Evolutionary conservation across 2,888 invertebrate genomes (phyloP).

Genomic region (Chesias legatella): DNA sequence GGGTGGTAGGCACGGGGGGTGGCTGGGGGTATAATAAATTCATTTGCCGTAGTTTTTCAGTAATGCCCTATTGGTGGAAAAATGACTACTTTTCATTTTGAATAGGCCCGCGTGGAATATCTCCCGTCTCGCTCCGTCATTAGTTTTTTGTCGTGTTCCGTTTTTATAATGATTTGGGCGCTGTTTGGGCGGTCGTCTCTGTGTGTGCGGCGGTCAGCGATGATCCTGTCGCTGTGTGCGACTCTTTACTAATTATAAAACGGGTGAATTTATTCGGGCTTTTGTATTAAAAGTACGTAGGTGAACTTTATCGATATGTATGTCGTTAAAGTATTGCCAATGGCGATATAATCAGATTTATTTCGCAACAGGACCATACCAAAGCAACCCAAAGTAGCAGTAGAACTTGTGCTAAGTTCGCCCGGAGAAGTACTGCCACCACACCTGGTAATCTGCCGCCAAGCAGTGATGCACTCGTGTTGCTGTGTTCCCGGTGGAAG

Average conservation of each 20-base stretch:
- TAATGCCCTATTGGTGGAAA: constrained; percentile 78
- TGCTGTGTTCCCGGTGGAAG: too few relatives aligned
- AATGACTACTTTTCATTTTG: constrained; percentile 73
- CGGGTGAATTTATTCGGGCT: constrained; percentile 10
- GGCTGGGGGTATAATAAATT: constrained; percentile 66
- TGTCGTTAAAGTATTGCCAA: too few relatives aligned
- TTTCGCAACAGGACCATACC: too few relatives aligned
- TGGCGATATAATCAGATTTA: too few relatives aligned
- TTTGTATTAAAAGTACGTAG: constrained; percentile 16
- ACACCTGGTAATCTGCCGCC: too few relatives aligned
- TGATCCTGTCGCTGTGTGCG: constrained; percentile 15
- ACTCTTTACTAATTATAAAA: constrained; percentile 20
- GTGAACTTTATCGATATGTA: background rate
- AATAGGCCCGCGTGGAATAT: constrained; percentile 43
- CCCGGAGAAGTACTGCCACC: too few relatives aligned
- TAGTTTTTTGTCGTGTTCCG: constrained; percentile 39
- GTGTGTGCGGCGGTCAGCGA: constrained; percentile 12
- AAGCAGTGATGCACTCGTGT: too few relatives aligned
- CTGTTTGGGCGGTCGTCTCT: constrained; percentile 22
- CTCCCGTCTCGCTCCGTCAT: constrained; percentile 62
- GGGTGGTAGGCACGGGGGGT: constrained; percentile 39
- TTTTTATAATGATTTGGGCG: constrained; percentile 33
- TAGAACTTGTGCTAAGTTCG: too few relatives aligned
- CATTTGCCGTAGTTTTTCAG: constrained; percentile 77
- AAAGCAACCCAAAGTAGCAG: too few relatives aligned